phyloP scores from a whole-genome alignment of 2,888 invertebrate genomes.

The Chalcis sispes region DNA sequence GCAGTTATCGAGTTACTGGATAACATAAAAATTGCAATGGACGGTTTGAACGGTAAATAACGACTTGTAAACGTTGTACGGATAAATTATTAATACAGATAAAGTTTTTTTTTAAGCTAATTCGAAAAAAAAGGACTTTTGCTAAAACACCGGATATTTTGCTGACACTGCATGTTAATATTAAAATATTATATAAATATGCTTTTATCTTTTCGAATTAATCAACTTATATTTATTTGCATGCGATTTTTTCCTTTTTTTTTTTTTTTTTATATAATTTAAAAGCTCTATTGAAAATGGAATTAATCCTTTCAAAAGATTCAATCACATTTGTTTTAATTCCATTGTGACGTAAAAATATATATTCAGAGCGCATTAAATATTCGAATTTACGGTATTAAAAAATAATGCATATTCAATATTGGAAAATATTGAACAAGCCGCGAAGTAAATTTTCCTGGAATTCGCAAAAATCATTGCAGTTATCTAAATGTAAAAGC shows the following conservation, averaged over 20 bases:
- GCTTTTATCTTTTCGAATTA: constrained; percentile 44
- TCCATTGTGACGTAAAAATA: constrained; percentile 52
- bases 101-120: too few relatives aligned
- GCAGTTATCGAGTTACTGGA: too few relatives aligned
- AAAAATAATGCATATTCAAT: constrained; percentile 59
- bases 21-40: too few relatives aligned
- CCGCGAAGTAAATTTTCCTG: constrained; percentile 51
- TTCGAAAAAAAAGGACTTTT: too few relatives aligned
- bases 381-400: constrained; percentile 55
- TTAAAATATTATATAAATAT: constrained; percentile 29
- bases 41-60: too few relatives aligned
- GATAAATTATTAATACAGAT: too few relatives aligned
- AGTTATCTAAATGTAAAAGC: constrained; percentile 60
- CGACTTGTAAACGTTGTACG: too few relatives aligned
- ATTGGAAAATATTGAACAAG: constrained; percentile 53
- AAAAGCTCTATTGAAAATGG: constrained; percentile 43
- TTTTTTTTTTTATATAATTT: too few relatives aligned
- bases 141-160: too few relatives aligned
- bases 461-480: constrained; percentile 58
- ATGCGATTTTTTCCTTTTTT: constrained; percentile 42
- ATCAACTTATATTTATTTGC: constrained; percentile 40
- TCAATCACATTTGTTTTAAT: constrained; percentile 55
- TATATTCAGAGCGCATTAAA: constrained; percentile 50
- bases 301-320: constrained; percentile 49
- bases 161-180: constrained; percentile 9